Base-by-base conservation (phyloP, 2,113 vertebrate genomes). In the Vidua macroura region DNA sequence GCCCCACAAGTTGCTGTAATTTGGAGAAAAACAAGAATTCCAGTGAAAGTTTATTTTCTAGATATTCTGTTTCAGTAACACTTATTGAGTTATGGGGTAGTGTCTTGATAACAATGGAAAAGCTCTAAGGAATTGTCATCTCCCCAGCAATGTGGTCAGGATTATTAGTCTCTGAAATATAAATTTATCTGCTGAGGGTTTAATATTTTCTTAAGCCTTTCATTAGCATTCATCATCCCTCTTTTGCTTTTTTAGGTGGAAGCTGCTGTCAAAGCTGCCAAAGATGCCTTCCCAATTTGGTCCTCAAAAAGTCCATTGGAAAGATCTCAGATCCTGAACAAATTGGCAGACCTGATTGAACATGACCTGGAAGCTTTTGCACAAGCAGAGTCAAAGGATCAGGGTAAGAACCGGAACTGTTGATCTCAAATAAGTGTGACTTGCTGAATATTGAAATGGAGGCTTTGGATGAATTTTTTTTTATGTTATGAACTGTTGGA, bases 331-430 rank as follows among this genome's bases (percentile, higher is more conserved):
- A 93, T 99, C 83, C 97, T 99, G 87, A 97, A 93, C 95, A 98
- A 98, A 95, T 91, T 99, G 96, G 99, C 99, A 1, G 98, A 99
- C 73, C 96, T 99, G 89, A 98, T 99, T 37, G 99, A 99, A 53
- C 96, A 93, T 62, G 97, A 98, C 16, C 91, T 99, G 94, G 99
- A 99, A 89, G 98, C 98, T 56, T 98, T 99, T 85, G 99, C 98
- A 13, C 98, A 98, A 96, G 99, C 99, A 2, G 99, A 99, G 83
- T 99, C 99, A 88, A 99, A 97, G 96, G 99, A 99, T 97, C 99
- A 99, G 98, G 99, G 99, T 99, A 95, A 96, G 62, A 55, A 53
- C 5, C 43, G 23, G 28, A 92, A 27, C 27, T 43, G 18, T 15
- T 37, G 4, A 18, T 84, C 9, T 91, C 30, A 63, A 59, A 56